Evolutionary conservation across 1,140 invertebrate genomes (phyloP).

Genomic region (Alviniconcha marisindica): DNA sequence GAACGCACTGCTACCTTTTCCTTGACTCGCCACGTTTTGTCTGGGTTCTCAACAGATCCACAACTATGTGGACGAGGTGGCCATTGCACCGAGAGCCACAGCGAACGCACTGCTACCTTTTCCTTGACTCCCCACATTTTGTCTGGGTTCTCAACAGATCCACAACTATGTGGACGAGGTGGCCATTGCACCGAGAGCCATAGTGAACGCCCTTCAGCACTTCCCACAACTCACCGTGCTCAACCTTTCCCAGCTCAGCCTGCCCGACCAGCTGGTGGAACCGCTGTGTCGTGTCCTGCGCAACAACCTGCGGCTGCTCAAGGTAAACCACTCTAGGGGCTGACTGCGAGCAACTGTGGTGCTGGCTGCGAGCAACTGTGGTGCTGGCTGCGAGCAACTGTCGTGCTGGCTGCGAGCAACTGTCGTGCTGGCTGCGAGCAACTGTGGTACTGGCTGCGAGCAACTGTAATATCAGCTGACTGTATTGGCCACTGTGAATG

Average conservation of each 20-base stretch:
- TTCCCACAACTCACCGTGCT: slow-evolving; percentile 57
- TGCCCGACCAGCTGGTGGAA: slow-evolving; percentile 52
- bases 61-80: background rate
- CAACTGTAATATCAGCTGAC: background rate
- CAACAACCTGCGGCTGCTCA: slow-evolving; percentile 45
- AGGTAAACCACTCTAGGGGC: no score
- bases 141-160: background rate
- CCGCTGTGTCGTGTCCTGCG: slow-evolving; percentile 52
- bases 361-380: background rate
- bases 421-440: background rate
- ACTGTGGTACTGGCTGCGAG: background rate
- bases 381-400: background rate
- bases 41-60: background rate
- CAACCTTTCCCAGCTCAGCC: slow-evolving; percentile 59
- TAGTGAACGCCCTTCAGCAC: slow-evolving; percentile 55
- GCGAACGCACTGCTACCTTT: slow-evolving; percentile 29
- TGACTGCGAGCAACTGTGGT: no score
- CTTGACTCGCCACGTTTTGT: background rate
- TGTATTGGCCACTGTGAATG: background rate
- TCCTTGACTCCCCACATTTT: slow-evolving; percentile 42
- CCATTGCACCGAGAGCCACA: background rate
- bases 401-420: no score
- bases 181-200: slow-evolving; percentile 53
- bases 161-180: slow-evolving; percentile 31
- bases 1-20: background rate